Evolutionary conservation across 92 coral and sea anemone species (phyloP), one percentile per base, ranked within the genome.

Genomic region (Siderastrea radians): DNA sequence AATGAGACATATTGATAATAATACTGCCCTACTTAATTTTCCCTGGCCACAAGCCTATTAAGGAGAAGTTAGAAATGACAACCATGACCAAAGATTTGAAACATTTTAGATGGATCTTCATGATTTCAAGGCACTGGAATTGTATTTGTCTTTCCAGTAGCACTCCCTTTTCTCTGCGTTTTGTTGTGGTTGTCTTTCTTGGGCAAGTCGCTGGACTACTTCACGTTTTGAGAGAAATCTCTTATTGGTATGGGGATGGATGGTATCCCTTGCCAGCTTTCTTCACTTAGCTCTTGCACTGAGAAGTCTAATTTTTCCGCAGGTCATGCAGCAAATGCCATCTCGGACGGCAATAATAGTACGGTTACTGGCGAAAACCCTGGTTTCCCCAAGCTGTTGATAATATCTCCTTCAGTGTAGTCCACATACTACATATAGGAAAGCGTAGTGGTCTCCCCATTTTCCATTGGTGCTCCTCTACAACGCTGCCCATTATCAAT

Each of bases 261-360:
- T 88, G 61, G 58, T 48, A 17, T 68, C 75, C 44, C 50, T 77
- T 48, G 80, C 66, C 2, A 60, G 58, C 79, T 61, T 75, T 53
- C 74, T 26, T 12, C 17, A 14, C 45, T 72, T 74, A 60, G 69
- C 71, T 46, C 60, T 3, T 15, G 58, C 5, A 44, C 79, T 72
- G 47, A 75, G 54, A 16, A 60, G 51, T 52, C 62, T 53, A 57
- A 84, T 44, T 1, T 17, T 49, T 3, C 38, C 14, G 74, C 88
- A 84, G 49, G 43, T 74, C 78, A 46, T 64, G 26, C 88, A 74
- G 80, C 74, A 73, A 74, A 19, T 84, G 73, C 88, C 82, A 74
- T 68, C 80, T 54, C 44, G 47, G 50, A 11, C 19, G 26, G 84
- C 13, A 8, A 84, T 45, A 46, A 84, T 63, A 44, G 50, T 73